These are phyloP conservation scores for Andrena fulva DNA, from an alignment of 2,888 invertebrate genomes.

Conservation along the genomic window DNA sequence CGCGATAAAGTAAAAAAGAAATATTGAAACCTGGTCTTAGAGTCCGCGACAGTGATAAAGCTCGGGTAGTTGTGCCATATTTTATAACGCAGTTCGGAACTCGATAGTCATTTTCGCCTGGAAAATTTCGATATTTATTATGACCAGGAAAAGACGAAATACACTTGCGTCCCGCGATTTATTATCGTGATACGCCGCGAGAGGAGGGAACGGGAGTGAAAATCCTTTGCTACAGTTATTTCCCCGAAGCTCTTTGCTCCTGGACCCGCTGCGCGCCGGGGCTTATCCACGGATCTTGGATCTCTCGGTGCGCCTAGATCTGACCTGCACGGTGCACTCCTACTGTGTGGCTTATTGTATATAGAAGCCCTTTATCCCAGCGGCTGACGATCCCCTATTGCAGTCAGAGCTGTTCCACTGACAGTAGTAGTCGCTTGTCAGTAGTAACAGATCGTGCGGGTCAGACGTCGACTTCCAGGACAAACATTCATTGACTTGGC, in stretches of 20 bases:
- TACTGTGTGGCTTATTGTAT: slow-evolving; percentile 34
- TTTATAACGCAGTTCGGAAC: neutral
- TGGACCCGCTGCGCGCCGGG: neutral
- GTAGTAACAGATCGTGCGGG: slow-evolving; percentile 46
- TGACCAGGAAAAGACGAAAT: neutral
- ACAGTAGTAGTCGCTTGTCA: slow-evolving; percentile 28
- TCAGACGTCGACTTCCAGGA: slow-evolving; percentile 35
- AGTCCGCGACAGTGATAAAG: slow-evolving; percentile 22
- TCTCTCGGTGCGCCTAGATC: neutral
- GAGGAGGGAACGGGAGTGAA: neutral
- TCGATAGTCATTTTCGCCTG: slow-evolving; percentile 15
- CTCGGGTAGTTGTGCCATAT: neutral
- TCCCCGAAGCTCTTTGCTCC: neutral
- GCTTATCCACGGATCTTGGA: slow-evolving; percentile 12
- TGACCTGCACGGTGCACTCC: neutral
- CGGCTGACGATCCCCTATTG: slow-evolving; percentile 25
- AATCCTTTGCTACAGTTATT: slow-evolving; percentile 9
- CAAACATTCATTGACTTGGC: slow-evolving; percentile 33
- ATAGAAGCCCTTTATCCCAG: slow-evolving; percentile 37
- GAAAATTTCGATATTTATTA: slow-evolving; percentile 29
- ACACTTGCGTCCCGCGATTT: neutral
- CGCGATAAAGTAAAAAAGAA: neutral
- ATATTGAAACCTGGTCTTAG: slow-evolving; percentile 2
- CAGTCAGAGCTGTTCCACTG: slow-evolving; percentile 32
- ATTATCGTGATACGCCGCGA: neutral